Conservation (phyloP, 2,888 invertebrate species). For the Ormia ochracea region DNA sequence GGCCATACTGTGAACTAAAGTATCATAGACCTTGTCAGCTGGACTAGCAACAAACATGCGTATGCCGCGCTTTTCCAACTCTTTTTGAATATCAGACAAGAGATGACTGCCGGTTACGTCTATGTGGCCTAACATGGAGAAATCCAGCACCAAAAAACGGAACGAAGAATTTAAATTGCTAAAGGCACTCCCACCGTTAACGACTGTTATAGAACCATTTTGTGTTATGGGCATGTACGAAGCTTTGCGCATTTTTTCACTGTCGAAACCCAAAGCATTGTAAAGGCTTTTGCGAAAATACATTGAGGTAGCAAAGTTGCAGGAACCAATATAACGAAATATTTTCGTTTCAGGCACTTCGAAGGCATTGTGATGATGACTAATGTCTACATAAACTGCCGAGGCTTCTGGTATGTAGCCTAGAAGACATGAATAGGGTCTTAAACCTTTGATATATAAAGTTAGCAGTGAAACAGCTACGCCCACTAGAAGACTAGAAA, state of each 20-base stretch:
- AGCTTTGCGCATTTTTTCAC: conserved; percentile 66
- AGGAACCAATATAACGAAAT: conserved; percentile 82
- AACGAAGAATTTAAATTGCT: conserved; percentile 66
- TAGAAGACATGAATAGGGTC: conserved; percentile 80
- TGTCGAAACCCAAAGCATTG: conserved; percentile 78
- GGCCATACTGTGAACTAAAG: conserved; percentile 74
- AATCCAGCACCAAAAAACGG: conserved; percentile 79
- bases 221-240: conserved; percentile 66
- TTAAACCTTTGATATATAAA: conserved; percentile 82
- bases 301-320: conserved; percentile 82
- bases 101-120: conserved; percentile 82
- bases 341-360: conserved; percentile 83
- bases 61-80: conserved; percentile 78
- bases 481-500: conserved; percentile 79
- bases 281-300: conserved; percentile 80
- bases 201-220: conserved; percentile 52
- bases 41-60: conserved; percentile 79
- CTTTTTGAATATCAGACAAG: conserved; percentile 78
- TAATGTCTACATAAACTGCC: conserved; percentile 82
- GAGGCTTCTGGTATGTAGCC: conserved; percentile 81
- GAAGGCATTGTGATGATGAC: conserved; percentile 81
- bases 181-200: conserved; percentile 41
- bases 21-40: conserved; percentile 77
- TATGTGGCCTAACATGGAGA: conserved; percentile 81
- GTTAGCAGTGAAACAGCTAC: conserved; percentile 82